These are phyloP conservation scores for Rhinopithecus roxellana DNA, from an alignment of 2,113 vertebrate genomes.

Conservation along the genomic window DNA sequence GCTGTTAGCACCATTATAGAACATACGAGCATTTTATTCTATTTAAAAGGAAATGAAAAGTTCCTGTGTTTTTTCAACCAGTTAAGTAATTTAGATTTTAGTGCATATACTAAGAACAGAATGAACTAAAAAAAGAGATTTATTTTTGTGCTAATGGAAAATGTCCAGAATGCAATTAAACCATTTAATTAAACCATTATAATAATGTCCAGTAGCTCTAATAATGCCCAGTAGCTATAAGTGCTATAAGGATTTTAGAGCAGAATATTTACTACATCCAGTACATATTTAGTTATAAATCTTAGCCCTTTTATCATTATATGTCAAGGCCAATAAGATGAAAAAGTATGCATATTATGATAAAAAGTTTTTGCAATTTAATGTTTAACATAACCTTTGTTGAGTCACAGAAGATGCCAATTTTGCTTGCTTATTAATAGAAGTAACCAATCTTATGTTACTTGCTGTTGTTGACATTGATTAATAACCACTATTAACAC, in stretches of 20 bases:
- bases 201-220: background rate
- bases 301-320: background rate
- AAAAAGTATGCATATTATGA: background rate
- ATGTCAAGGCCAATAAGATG: background rate
- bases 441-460: slow-evolving; percentile 43
- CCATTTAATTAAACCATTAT: background rate
- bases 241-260: background rate
- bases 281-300: background rate
- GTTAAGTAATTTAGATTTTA: slow-evolving; percentile 31
- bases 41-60: slow-evolving; percentile 43
- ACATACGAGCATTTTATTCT: slow-evolving; percentile 14
- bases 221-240: background rate
- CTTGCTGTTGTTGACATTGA: slow-evolving; percentile 40
- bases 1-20: slow-evolving; percentile 19
- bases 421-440: slow-evolving; percentile 47
- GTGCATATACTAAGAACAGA: background rate
- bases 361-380: slow-evolving; percentile 2
- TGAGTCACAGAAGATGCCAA: slow-evolving; percentile 27
- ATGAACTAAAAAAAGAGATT: background rate
- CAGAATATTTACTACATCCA: background rate
- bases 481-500: slow-evolving; percentile 46
- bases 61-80: background rate
- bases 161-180: slow-evolving; percentile 19
- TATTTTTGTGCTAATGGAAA: background rate
- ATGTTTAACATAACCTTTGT: slow-evolving; percentile 35